Evolutionary conservation across 1,140 invertebrate genomes (phyloP).

Genomic region (Drosophila nasuta): DNA sequence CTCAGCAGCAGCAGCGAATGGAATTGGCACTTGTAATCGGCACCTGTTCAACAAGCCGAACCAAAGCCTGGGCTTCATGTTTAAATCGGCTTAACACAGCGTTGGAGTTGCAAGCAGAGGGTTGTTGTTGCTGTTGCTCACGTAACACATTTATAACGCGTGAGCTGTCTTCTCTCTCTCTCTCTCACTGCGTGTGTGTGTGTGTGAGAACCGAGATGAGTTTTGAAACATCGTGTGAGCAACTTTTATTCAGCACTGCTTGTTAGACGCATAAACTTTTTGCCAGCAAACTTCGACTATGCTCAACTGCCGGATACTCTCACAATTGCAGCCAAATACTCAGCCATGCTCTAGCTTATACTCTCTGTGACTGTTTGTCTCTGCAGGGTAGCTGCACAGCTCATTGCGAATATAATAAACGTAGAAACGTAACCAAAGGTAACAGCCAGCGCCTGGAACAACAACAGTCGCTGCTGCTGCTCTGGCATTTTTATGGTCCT

Average conservation of each 20-base stretch:
- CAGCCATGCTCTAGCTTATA: not conserved
- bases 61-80: slow-evolving; percentile 51
- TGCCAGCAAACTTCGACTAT: not conserved
- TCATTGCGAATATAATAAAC: slow-evolving; percentile 49
- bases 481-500: slow-evolving; percentile 55
- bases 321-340: not conserved
- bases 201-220: slow-evolving; percentile 54
- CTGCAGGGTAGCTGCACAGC: slow-evolving; percentile 24
- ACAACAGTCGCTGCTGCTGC: slow-evolving; percentile 27
- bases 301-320: not conserved
- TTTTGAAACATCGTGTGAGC: slow-evolving; percentile 42
- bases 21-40: slow-evolving; percentile 81
- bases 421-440: slow-evolving; percentile 46
- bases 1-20: slow-evolving; percentile 40
- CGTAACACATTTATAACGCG: slow-evolving; percentile 78
- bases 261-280: slow-evolving; percentile 36
- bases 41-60: slow-evolving; percentile 80
- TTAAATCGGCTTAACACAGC: slow-evolving; percentile 58
- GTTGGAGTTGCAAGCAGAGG: not conserved
- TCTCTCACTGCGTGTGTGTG: slow-evolving; percentile 5
- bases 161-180: slow-evolving; percentile 44
- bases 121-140: slow-evolving; percentile 22
- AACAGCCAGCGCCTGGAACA: slow-evolving; percentile 8
- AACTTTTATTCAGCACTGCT: slow-evolving; percentile 65
- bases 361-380: not conserved